Conservation (phyloP, 2,113 vertebrate species). For the Thermophis baileyi region DNA sequence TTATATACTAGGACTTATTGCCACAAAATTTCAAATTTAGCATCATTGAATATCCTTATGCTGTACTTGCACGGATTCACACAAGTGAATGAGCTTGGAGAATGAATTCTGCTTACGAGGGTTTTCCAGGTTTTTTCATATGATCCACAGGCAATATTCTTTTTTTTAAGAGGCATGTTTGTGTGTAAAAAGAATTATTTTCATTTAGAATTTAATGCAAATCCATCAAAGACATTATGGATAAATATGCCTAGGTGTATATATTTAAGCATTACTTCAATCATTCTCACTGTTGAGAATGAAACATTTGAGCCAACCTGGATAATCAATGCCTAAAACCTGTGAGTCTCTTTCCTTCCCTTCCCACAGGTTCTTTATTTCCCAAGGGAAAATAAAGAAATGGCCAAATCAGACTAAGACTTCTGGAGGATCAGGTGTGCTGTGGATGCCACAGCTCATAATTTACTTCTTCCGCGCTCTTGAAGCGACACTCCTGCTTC, state of each 20-base stretch:
- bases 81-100: rapidly evolving
- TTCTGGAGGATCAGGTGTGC: neutral
- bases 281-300: neutral
- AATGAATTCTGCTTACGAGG: neutral
- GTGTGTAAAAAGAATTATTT: neutral
- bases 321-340: neutral
- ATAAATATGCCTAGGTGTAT: neutral
- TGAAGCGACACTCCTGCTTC: neutral
- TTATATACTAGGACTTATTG: neutral
- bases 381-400: neutral
- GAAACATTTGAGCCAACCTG: neutral
- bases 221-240: neutral
- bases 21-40: neutral
- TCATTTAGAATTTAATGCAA: neutral
- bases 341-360: neutral
- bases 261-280: neutral
- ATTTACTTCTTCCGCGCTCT: neutral
- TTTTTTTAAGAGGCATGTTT: neutral
- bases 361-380: neutral
- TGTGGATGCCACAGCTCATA: neutral
- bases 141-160: neutral
- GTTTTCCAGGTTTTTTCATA: neutral
- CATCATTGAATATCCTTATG: neutral
- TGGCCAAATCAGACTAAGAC: neutral
- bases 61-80: neutral